These are phyloP conservation scores for Sympetrum striolatum DNA, from an alignment of 2,888 invertebrate species.

Conservation along the genomic window DNA sequence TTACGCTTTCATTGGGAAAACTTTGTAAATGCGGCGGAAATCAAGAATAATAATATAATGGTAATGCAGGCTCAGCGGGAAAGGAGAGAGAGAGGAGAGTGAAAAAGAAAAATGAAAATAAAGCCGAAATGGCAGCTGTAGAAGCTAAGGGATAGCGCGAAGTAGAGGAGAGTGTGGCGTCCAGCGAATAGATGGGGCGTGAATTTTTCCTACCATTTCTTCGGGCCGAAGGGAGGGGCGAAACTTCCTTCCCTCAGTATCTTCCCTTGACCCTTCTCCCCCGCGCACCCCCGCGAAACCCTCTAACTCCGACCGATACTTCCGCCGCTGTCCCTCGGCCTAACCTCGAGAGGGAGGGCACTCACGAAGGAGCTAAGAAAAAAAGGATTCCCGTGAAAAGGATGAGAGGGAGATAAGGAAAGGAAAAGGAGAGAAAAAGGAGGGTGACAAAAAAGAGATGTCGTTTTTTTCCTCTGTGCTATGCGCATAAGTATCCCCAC, in stretches of 20 bases:
- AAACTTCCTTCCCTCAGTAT: background rate
- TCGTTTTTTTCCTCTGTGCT: background rate
- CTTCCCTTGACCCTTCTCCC: background rate
- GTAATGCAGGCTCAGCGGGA: background rate
- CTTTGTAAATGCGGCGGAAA: too few relatives aligned
- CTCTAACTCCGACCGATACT: background rate
- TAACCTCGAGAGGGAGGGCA: background rate
- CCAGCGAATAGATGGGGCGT: constrained; percentile 7
- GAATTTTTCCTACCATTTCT: constrained; percentile 1
- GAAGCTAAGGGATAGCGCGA: background rate
- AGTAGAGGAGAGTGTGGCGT: background rate
- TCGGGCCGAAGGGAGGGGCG: background rate
- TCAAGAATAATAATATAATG: background rate
- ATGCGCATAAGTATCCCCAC: background rate
- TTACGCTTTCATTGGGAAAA: too few relatives aligned
- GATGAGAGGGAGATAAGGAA: background rate
- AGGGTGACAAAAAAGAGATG: background rate
- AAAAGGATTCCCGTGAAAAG: background rate
- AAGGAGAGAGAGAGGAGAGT: background rate
- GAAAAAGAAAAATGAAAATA: background rate
- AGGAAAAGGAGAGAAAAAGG: background rate
- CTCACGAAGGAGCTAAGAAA: background rate
- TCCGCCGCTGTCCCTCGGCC: background rate
- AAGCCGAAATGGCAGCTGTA: background rate
- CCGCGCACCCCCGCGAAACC: background rate